These are phyloP conservation scores for Diaphora mendica DNA, from an alignment of 2,888 invertebrate species.

Conservation along the genomic window DNA sequence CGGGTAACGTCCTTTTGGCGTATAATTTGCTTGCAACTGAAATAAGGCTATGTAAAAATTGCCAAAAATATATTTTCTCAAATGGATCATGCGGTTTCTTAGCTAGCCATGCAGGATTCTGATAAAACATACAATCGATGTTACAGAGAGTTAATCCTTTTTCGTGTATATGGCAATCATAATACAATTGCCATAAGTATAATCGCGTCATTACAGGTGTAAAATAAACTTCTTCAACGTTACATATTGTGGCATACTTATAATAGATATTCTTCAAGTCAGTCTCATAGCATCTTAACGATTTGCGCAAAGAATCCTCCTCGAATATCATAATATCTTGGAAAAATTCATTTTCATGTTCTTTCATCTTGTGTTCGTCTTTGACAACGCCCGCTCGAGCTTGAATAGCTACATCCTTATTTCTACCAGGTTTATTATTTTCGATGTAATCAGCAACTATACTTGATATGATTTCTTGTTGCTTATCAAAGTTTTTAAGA, in stretches of 20 bases:
- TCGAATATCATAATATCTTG: conserved; percentile 73
- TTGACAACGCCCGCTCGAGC: conserved; percentile 25
- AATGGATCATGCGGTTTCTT: conserved; percentile 84
- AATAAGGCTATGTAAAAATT: conserved; percentile 86
- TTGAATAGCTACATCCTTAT: conserved; percentile 6
- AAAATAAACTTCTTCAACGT: conserved; percentile 68
- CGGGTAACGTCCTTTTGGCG: conserved; percentile 67
- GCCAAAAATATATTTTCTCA: conserved; percentile 88
- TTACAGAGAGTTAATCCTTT: conserved; percentile 82
- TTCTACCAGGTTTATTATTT: conserved; percentile 51
- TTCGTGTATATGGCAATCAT: conserved; percentile 83
- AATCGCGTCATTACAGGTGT: conserved; percentile 81
- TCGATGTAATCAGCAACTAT: conserved; percentile 69
- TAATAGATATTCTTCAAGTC: conserved; percentile 83
- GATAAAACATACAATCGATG: conserved; percentile 80
- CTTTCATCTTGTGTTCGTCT: conserved; percentile 30
- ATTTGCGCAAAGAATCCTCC: conserved; percentile 75
- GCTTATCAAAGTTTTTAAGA: conserved; percentile 70
- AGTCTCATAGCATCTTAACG: conserved; percentile 78
- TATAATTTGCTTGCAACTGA: conserved; percentile 82
- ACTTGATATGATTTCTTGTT: conserved; percentile 59
- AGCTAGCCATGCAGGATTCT: conserved; percentile 80
- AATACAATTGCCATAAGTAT: conserved; percentile 87
- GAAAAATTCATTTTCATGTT: conserved; percentile 36
- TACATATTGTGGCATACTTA: conserved; percentile 81